Evolutionary conservation across 1,140 invertebrate species (phyloP).

Genomic region (Papilio aristodemus): DNA sequence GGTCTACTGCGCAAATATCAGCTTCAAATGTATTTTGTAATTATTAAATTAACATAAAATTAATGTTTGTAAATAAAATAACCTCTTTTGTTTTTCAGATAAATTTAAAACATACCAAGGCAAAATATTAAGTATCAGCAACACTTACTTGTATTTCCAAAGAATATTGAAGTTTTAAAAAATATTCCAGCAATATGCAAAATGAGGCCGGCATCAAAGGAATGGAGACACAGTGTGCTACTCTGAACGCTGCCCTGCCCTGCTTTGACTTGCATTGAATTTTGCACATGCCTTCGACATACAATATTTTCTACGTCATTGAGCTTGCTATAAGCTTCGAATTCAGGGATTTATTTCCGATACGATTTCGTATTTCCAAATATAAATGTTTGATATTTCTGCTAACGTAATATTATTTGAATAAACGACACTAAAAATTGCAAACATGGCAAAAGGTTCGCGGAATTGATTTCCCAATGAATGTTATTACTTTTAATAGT

Average conservation of each 20-base stretch:
- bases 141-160: neutral
- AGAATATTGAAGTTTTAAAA: conserved; percentile 28
- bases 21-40: no score
- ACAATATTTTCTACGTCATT: conserved; percentile 33
- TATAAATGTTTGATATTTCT: conserved; percentile 33
- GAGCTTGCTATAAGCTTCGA: conserved; percentile 33
- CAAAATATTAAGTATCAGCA: conserved; percentile 1
- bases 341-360: conserved; percentile 34
- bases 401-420: neutral
- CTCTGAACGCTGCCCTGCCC: conserved; percentile 22
- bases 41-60: no score
- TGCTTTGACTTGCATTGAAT: conserved; percentile 30
- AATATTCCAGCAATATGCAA: conserved; percentile 33
- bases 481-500: no score
- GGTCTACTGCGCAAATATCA: no score
- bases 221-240: conserved; percentile 25
- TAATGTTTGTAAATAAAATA: neutral
- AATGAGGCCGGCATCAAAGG: conserved; percentile 29
- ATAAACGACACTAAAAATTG: neutral
- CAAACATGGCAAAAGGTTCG: neutral
- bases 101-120: neutral
- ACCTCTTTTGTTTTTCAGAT: neutral
- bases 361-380: conserved; percentile 33
- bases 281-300: conserved; percentile 31
- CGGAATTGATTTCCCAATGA: neutral